A percentile compares a stretch with the other conserved stretches of the same genome.
Evolutionary conservation across 2,797 vertebrate genomes (phyloP).

Genomic region (Varecia variegata): DNA sequence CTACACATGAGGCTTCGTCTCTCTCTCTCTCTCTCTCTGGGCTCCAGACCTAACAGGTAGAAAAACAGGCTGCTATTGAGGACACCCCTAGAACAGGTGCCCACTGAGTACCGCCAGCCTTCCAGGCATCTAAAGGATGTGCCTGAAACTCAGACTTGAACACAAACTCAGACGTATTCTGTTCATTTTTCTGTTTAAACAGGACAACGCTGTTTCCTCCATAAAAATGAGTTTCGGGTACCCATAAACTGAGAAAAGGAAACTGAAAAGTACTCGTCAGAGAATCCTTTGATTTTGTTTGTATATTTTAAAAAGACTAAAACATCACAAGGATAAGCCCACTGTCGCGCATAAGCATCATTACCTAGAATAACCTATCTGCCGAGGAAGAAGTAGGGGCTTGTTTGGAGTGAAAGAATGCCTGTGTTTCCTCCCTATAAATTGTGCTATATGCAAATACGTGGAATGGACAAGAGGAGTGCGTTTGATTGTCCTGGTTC

Average conservation of each 20-base stretch:
- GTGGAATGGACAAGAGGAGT: neutral
- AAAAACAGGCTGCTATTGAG: rapidly evolving
- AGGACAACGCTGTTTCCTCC: neutral
- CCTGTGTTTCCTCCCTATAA: neutral
- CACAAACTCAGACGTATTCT: neutral
- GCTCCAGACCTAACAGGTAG: no score
- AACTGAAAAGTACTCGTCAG: neutral
- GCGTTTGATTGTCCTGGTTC: neutral
- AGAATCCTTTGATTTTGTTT: neutral
- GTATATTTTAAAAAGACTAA: neutral
- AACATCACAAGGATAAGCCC: neutral
- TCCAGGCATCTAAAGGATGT: neutral
- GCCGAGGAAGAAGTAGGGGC: neutral
- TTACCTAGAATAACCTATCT: neutral
- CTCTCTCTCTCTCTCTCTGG: no score
- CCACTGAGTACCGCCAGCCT: rapidly evolving
- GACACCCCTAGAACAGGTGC: neutral
- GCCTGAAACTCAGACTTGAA: neutral
- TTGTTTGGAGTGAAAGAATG: neutral
- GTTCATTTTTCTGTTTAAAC: neutral
- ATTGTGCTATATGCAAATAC: neutral
- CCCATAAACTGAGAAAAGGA: neutral
- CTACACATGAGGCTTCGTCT: no score
- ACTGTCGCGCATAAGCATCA: neutral
- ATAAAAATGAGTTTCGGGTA: neutral